Evolutionary conservation across 2,888 invertebrate species (phyloP).

Genomic region (Drosophila flavopinicola): DNA sequence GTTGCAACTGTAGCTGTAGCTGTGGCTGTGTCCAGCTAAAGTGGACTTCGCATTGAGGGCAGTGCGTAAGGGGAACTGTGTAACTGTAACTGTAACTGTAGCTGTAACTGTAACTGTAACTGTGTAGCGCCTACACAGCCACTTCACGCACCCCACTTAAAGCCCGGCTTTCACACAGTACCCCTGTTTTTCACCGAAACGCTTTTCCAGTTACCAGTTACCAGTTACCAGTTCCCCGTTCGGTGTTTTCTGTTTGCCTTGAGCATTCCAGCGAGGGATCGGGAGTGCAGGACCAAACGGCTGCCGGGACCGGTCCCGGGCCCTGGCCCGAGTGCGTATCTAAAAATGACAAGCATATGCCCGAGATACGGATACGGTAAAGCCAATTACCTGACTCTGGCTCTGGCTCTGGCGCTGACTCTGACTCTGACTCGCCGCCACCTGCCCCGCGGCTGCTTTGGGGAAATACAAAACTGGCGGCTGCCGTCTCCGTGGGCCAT

Average conservation of each 20-base stretch:
- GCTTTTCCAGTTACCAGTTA: neutral
- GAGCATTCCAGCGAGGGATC: slow-evolving; percentile 3
- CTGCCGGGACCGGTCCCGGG: too few species aligned
- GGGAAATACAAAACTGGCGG: slow-evolving; percentile 58
- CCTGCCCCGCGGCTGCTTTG: slow-evolving; percentile 49
- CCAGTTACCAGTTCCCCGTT: neutral
- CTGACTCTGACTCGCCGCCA: slow-evolving; percentile 25
- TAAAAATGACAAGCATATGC: slow-evolving; percentile 73
- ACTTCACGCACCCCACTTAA: neutral
- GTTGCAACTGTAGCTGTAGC: slow-evolving; percentile 3
- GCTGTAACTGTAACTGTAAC: too few species aligned
- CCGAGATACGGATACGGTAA: slow-evolving; percentile 58
- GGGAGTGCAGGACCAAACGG: too few species aligned
- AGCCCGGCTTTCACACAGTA: neutral
- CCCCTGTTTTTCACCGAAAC: neutral
- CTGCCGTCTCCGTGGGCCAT: slow-evolving; percentile 65
- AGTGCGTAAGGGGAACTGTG: slow-evolving; percentile 1
- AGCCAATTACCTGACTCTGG: slow-evolving; percentile 79
- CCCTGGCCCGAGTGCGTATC: slow-evolving; percentile 47
- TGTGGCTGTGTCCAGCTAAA: neutral
- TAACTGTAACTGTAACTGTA: too few species aligned
- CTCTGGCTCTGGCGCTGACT: too few species aligned
- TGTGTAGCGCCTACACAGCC: neutral
- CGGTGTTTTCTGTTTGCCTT: slow-evolving; percentile 2
- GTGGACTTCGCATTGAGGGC: slow-evolving; percentile 3